These are phyloP conservation scores for Thripadectes ignobilis DNA, from an alignment of 2,797 vertebrate genomes.

Conservation along the genomic window DNA sequence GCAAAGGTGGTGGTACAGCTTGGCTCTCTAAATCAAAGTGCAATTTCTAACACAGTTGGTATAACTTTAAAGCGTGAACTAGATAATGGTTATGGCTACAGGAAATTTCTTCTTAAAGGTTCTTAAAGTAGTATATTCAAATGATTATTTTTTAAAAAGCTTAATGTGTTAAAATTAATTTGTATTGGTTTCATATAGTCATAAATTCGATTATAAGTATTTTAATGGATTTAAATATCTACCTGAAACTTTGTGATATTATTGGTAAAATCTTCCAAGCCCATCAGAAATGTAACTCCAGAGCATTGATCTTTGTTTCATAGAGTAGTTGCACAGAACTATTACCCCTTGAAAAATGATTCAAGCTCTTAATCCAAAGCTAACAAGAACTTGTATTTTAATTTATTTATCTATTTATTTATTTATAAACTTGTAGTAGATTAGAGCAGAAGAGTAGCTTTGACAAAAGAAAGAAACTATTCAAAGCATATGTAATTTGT, in stretches of 20 bases:
- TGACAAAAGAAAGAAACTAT: neutral
- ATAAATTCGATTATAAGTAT: neutral
- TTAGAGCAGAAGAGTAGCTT: neutral
- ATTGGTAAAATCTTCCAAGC: neutral
- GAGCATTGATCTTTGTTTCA: neutral
- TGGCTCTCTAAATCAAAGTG: neutral
- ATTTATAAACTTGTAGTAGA: neutral
- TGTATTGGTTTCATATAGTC: neutral
- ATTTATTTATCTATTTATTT: neutral
- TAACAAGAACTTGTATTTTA: neutral
- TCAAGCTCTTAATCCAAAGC: neutral
- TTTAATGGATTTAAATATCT: neutral
- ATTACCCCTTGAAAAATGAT: neutral
- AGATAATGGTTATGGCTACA: neutral
- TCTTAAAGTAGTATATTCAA: neutral
- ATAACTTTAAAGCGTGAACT: neutral
- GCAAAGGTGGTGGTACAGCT: neutral
- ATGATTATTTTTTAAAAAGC: neutral
- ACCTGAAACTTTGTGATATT: neutral
- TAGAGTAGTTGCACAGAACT: neutral
- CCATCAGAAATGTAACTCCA: neutral
- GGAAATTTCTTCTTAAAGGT: neutral
- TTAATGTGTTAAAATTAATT: neutral
- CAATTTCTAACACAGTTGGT: neutral
- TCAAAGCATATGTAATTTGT: neutral